These are phyloP conservation scores for Xenopus borealis DNA, from an alignment of 2,113 vertebrate species.

Conservation along the genomic window DNA sequence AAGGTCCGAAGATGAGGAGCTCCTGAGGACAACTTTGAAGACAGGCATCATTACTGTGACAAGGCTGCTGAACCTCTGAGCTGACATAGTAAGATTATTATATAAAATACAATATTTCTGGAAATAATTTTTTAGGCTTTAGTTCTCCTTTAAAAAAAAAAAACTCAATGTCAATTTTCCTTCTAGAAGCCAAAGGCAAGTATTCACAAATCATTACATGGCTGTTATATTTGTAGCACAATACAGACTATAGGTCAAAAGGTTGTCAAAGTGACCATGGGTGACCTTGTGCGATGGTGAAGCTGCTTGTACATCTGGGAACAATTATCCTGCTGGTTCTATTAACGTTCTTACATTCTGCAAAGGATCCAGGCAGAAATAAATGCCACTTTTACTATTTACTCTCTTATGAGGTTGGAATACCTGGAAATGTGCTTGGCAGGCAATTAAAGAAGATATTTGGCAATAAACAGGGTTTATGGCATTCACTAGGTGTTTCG, in stretches of 20 bases:
- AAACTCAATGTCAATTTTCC: no score
- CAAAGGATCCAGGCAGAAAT: constrained; percentile 31
- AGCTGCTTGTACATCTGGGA: constrained; percentile 30
- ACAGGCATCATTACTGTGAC: no score
- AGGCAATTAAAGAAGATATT: constrained; percentile 40
- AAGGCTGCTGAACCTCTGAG: no score
- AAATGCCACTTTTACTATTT: constrained; percentile 45
- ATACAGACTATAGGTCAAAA: constrained; percentile 17
- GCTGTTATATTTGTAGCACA: background rate
- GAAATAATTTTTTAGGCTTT: no score
- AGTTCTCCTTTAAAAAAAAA: no score
- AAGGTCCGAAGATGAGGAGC: no score
- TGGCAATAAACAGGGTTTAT: constrained; percentile 30
- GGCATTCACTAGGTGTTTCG: constrained; percentile 28
- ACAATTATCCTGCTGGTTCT: constrained; percentile 18
- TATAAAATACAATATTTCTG: no score
- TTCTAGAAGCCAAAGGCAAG: no score
- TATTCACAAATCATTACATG: no score
- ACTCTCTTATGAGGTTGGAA: constrained; percentile 37
- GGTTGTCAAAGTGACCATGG: constrained; percentile 9
- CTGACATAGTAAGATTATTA: no score
- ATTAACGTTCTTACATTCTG: constrained; percentile 27
- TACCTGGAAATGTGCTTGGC: constrained; percentile 42
- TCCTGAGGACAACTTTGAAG: no score
- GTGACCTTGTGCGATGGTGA: constrained; percentile 23